Conservation (phyloP, 2,113 vertebrate species). For the Caranx melampygus region DNA sequence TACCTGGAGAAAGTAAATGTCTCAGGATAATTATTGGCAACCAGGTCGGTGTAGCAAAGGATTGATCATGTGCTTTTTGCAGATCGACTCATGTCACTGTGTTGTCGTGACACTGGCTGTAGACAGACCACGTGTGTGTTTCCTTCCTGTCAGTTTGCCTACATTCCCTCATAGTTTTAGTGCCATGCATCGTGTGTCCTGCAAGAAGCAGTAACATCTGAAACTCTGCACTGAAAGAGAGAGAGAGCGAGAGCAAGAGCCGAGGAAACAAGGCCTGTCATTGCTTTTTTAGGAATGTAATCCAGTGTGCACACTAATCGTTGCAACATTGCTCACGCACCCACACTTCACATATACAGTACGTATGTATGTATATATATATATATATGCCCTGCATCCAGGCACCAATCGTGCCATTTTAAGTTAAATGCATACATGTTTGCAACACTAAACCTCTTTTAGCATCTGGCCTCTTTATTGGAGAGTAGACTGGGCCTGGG, state of each 20-base stretch:
- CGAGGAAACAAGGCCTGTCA: background rate
- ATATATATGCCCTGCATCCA: background rate
- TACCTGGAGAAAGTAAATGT: conserved; percentile 1
- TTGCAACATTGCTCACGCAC: background rate
- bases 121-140: conserved; percentile 11
- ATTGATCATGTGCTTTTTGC: background rate
- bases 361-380: background rate
- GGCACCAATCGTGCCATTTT: background rate
- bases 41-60: conserved; percentile 23
- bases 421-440: conserved; percentile 4
- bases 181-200: conserved; percentile 16
- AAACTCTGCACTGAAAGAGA: background rate
- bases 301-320: background rate
- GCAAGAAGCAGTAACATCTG: background rate
- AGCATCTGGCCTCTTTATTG: background rate
- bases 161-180: conserved; percentile 19
- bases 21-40: conserved; percentile 13
- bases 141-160: background rate
- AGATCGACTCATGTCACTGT: conserved; percentile 6
- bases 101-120: conserved; percentile 27
- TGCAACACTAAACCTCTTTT: conserved; percentile 26
- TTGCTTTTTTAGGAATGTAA: conserved; percentile 8
- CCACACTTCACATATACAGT: background rate
- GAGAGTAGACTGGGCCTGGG: background rate
- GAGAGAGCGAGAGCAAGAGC: background rate